Percentiles rank a stretch among this genome's conserved stretches.
phyloP scores from a whole-genome alignment of 1,140 invertebrate genomes.

The Ceratosolen solmsi region DNA sequence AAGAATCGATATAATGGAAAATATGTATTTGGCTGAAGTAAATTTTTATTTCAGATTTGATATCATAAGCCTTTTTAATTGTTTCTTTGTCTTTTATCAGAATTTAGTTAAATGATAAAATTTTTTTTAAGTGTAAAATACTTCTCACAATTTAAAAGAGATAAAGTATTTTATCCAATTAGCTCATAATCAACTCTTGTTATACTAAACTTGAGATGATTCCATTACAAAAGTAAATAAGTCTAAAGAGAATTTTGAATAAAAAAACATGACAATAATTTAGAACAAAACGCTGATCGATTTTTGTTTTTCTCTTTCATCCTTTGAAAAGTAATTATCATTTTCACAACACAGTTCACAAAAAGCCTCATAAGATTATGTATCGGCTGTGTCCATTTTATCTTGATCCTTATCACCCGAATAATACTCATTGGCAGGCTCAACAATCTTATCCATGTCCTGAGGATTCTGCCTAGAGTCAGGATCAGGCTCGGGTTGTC shows the following conservation, averaged over 20 bases:
- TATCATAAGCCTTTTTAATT: not conserved
- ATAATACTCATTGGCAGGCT: slow-evolving; percentile 93
- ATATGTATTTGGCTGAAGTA: not conserved
- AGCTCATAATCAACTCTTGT: not conserved
- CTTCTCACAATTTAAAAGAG: not conserved
- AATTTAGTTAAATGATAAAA: not conserved
- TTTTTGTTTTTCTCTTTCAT: not conserved
- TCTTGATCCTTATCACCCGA: slow-evolving; percentile 90
- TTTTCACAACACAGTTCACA: slow-evolving; percentile 25
- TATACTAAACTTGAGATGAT: slow-evolving; percentile 3
- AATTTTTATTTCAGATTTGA: not conserved
- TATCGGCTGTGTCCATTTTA: slow-evolving; percentile 73
- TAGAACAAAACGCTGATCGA: slow-evolving; percentile 27
- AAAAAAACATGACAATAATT: slow-evolving; percentile 39
- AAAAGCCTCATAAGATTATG: slow-evolving; percentile 46
- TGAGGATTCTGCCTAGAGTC: slow-evolving; percentile 86
- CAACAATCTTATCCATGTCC: slow-evolving; percentile 89
- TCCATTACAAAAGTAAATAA: slow-evolving; percentile 17
- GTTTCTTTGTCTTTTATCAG: not conserved
- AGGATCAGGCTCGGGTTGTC: slow-evolving; percentile 85
- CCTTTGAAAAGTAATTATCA: slow-evolving; percentile 35
- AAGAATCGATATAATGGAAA: not conserved
- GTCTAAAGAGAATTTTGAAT: slow-evolving; percentile 29
- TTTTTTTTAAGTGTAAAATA: not conserved
- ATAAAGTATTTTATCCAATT: not conserved